Evolutionary conservation across 2,797 vertebrate genomes (phyloP), one percentile per base, ranked within the genome.

Genomic region (Takifugu rubripes): DNA sequence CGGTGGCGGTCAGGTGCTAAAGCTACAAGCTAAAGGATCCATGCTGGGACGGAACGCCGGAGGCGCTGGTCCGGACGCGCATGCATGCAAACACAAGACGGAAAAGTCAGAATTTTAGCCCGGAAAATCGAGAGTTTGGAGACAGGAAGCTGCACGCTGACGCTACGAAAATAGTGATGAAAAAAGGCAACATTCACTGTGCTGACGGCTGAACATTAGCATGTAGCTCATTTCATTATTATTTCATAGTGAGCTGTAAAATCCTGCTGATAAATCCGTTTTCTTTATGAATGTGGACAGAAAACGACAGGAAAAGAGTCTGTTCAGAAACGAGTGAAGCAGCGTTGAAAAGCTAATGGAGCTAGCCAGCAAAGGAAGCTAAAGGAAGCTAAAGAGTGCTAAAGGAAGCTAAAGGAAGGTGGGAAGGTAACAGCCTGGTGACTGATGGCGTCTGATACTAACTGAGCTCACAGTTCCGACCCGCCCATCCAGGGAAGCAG

Each of bases 401-500:
- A 27, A 25, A 51, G 64, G 61, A 54, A 16, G 49, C 58, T 42
- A 50, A 12, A 25, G 58, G 26, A 7, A 17, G 66, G 49, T 5
- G 31, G 2, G 42, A 57, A 66, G 42, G 55, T 63, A 47, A 56
- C 56, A 58, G 61, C 25, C 74, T 36, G n/a, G 16, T 3, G 24
- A 52, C 64, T 61, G 47, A 10, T 57, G 63, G 48, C 1, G 50
- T 51, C 67, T 3, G 82, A 90, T 96, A 98, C 96, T 97, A 88
- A 98, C 96, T 94, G 91, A 95, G 93, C 79, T 98, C 93, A 94
- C 96, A 98, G 92, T 96, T 94, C 85, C 80, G 84, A 90, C 96
- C 96, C 89, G 88, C 93, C 96, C 96, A 98, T 95, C 96, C 95
- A 75, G 74, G 94, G 89, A 94, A 90, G 92, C 96, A 98, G 93